A percentile compares a stretch with the other conserved stretches of the same genome.
Conservation (phyloP, 2,888 invertebrate species). For the Stenurella melanura region DNA sequence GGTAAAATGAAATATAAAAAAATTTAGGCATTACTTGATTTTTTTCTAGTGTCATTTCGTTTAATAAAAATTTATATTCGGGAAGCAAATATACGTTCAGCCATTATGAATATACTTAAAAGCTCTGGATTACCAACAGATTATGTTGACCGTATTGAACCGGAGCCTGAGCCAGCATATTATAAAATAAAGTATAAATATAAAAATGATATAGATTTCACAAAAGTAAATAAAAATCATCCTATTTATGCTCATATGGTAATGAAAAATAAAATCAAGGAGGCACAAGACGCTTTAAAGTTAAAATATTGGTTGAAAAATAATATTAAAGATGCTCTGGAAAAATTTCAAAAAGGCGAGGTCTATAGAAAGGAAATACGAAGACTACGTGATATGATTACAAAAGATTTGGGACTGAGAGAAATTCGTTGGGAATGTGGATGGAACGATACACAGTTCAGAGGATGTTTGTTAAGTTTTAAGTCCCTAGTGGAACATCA, state of each 20-base stretch:
- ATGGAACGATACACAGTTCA: slow-evolving; percentile 91
- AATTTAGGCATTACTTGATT: background rate
- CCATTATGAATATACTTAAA: slow-evolving; percentile 85
- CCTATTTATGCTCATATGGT: slow-evolving; percentile 75
- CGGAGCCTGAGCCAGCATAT: slow-evolving; percentile 19
- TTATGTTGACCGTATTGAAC: slow-evolving; percentile 84
- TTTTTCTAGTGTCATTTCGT: slow-evolving; percentile 78
- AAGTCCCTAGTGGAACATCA: slow-evolving; percentile 85
- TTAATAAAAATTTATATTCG: slow-evolving; percentile 84
- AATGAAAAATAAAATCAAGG: slow-evolving; percentile 74
- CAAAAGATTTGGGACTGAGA: slow-evolving; percentile 76
- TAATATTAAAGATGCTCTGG: slow-evolving; percentile 81
- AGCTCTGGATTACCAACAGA: slow-evolving; percentile 91
- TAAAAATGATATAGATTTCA: slow-evolving; percentile 67
- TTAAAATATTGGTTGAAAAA: slow-evolving; percentile 82
- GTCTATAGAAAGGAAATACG: slow-evolving; percentile 85
- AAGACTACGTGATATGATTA: slow-evolving; percentile 78
- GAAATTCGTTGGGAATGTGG: slow-evolving; percentile 87
- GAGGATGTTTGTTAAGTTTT: slow-evolving; percentile 92
- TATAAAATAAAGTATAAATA: slow-evolving; percentile 55
- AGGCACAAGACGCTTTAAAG: slow-evolving; percentile 68
- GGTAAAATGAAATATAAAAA: slow-evolving; percentile 54
- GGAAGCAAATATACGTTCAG: slow-evolving; percentile 81
- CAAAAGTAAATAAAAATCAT: slow-evolving; percentile 73
- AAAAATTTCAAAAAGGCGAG: slow-evolving; percentile 77